These are phyloP conservation scores for Hassar affinis DNA, from an alignment of 2,113 vertebrate genomes.

Conservation along the genomic window DNA sequence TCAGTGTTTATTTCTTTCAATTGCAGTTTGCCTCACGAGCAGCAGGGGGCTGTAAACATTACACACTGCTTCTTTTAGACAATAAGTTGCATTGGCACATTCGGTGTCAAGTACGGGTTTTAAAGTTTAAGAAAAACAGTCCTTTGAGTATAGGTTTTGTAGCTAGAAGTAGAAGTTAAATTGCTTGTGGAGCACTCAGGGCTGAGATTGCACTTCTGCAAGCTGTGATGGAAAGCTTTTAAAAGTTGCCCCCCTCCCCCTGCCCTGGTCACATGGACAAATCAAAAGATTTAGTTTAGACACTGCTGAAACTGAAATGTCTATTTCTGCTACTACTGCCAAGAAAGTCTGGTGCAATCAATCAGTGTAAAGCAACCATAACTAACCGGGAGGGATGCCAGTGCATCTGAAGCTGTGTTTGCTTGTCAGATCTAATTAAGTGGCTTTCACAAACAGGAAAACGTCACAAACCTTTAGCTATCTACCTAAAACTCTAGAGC, in stretches of 20 bases:
- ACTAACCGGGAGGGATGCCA: neutral
- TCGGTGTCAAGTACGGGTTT: neutral
- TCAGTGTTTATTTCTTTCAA: neutral
- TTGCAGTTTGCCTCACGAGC: neutral
- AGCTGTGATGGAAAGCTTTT: neutral
- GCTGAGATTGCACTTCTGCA: neutral
- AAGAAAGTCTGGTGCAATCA: constrained; percentile 13
- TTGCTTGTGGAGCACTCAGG: neutral
- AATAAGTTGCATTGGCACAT: neutral
- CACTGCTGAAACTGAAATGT: neutral
- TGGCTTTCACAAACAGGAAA: neutral
- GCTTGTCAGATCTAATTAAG: neutral
- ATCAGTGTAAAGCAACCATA: neutral
- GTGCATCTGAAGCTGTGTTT: neutral
- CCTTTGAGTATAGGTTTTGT: neutral
- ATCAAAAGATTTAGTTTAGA: neutral
- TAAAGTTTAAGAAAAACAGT: neutral
- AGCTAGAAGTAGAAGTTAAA: neutral
- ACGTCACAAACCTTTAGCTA: neutral
- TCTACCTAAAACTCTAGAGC: neutral
- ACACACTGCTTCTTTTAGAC: neutral
- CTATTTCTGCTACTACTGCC: neutral
- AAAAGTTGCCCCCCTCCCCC: neutral
- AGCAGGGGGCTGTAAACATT: neutral
- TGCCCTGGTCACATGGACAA: neutral